These are phyloP conservation scores for Ophonus ardosiacus DNA, from an alignment of 2,888 invertebrate species.

Conservation along the genomic window DNA sequence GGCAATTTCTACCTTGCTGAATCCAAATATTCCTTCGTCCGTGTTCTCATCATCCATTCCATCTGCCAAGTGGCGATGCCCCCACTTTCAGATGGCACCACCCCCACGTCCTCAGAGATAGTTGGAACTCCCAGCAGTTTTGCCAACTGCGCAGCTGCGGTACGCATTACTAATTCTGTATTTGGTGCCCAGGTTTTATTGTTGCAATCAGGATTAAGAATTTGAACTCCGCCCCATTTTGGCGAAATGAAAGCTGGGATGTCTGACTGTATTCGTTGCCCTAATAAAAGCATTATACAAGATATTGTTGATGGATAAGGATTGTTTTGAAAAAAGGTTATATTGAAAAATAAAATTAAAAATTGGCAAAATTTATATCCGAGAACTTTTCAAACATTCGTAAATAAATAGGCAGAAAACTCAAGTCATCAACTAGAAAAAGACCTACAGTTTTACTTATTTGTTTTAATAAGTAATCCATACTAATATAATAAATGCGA, in stretches of 20 bases:
- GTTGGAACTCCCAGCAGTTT: conserved; percentile 84
- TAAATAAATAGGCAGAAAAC: no score
- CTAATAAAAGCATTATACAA: conserved; percentile 84
- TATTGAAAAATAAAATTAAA: no score
- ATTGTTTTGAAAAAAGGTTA: not conserved
- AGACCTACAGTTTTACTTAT: no score
- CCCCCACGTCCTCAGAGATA: conserved; percentile 77
- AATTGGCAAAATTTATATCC: no score
- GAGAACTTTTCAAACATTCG: no score
- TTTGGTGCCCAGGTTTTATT: conserved; percentile 72
- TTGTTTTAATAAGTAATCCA: no score
- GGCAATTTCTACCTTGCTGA: conserved; percentile 76
- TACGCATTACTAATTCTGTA: conserved; percentile 83
- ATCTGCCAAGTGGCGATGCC: conserved; percentile 84
- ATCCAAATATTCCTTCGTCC: conserved; percentile 84
- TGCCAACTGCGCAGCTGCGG: conserved; percentile 87
- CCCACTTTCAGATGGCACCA: conserved; percentile 66
- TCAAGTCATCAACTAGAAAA: no score
- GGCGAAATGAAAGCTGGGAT: conserved; percentile 87
- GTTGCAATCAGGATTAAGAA: conserved; percentile 81
- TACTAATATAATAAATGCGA: no score
- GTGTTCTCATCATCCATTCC: conserved; percentile 83
- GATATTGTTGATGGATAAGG: no score
- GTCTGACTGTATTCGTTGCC: conserved; percentile 72
- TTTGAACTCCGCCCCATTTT: conserved; percentile 93